Conservation (phyloP, 2,888 invertebrate species). For the Pediacus dermestoides region DNA sequence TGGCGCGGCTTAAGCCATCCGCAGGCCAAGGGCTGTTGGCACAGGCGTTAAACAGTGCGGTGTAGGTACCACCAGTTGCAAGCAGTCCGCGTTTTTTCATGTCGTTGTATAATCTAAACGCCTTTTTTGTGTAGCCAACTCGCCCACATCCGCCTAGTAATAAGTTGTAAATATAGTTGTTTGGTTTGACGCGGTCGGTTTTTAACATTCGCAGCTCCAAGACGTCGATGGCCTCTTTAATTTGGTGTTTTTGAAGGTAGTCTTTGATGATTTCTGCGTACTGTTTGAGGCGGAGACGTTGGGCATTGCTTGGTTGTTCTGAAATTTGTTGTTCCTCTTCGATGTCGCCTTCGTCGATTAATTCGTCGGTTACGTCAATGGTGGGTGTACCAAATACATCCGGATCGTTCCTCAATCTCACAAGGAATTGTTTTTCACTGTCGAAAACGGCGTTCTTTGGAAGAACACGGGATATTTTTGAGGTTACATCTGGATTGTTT, state of each 20-base stretch:
- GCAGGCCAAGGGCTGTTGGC: slow-evolving; percentile 69
- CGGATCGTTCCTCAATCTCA: slow-evolving; percentile 51
- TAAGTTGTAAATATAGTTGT: slow-evolving; percentile 73
- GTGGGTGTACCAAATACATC: slow-evolving; percentile 55
- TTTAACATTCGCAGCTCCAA: slow-evolving; percentile 73
- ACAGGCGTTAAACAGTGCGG: slow-evolving; percentile 85
- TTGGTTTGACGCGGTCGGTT: slow-evolving; percentile 75
- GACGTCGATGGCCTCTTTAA: slow-evolving; percentile 75
- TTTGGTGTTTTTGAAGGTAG: slow-evolving; percentile 59
- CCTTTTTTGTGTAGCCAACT: slow-evolving; percentile 81
- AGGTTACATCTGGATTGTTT: too few species aligned
- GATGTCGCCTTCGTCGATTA: slow-evolving; percentile 56
- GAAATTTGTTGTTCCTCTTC: slow-evolving; percentile 58
- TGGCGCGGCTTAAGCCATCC: slow-evolving; percentile 68
- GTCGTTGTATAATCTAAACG: slow-evolving; percentile 76
- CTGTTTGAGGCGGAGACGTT: slow-evolving; percentile 59
- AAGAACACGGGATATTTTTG: too few species aligned
- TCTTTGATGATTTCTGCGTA: slow-evolving; percentile 71
- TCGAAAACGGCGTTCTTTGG: too few species aligned
- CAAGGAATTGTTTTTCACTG: slow-evolving; percentile 39
- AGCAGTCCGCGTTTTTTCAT: slow-evolving; percentile 73
- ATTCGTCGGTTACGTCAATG: slow-evolving; percentile 34
- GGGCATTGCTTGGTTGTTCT: slow-evolving; percentile 50
- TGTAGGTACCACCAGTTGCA: slow-evolving; percentile 71
- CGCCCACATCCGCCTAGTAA: slow-evolving; percentile 80